These are phyloP conservation scores for Gnathonemus longibarbis DNA, from an alignment of 2,113 vertebrate genomes.

Conservation along the genomic window DNA sequence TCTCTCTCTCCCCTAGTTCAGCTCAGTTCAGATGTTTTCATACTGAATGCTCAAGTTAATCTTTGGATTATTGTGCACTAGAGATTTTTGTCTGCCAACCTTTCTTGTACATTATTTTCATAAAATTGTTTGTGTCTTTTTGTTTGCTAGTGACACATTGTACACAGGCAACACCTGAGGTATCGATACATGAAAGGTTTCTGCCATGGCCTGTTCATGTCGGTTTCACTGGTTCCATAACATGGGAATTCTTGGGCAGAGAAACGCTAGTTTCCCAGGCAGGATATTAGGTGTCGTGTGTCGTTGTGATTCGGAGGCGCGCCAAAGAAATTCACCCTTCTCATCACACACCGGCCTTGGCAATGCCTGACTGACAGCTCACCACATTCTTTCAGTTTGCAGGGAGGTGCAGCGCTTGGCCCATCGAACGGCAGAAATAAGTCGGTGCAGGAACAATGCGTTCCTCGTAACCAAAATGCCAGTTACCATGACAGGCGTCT, in stretches of 20 bases:
- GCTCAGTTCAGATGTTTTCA: background rate
- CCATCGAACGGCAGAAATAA: background rate
- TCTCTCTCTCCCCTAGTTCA: background rate
- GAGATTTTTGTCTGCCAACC: background rate
- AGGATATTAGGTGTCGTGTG: background rate
- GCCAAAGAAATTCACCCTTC: background rate
- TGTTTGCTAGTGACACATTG: background rate
- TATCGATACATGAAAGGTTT: background rate
- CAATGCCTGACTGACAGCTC: background rate
- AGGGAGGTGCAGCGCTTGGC: background rate
- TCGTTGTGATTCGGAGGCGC: background rate
- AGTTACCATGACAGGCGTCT: slow-evolving; percentile 1
- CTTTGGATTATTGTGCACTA: background rate
- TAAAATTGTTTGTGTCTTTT: background rate
- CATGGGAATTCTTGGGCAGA: background rate
- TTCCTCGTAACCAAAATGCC: background rate
- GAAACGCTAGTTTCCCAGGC: background rate
- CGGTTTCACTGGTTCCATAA: background rate
- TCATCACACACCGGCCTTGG: background rate
- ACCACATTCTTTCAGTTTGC: background rate
- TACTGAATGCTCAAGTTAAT: background rate
- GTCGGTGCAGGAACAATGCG: background rate
- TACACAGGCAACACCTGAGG: background rate
- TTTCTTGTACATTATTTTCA: background rate
- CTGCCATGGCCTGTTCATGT: background rate